Conservation (phyloP, 2,888 invertebrate species). For the Hermodice carunculata region DNA sequence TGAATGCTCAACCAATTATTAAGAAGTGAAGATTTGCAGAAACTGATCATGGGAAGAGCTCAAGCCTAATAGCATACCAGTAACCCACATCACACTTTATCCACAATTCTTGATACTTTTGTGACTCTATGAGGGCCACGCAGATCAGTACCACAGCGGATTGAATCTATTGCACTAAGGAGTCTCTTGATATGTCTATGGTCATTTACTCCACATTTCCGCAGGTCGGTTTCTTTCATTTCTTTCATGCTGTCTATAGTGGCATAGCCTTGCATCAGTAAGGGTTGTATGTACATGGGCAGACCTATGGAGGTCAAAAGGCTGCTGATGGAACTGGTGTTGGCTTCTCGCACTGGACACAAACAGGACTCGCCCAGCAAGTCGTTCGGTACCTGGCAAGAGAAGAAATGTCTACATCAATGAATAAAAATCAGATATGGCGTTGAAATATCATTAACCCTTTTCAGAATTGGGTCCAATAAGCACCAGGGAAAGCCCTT, state of each 20-base stretch:
- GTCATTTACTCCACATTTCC: slow-evolving; percentile 53
- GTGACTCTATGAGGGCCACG: no score
- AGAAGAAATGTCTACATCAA: not conserved
- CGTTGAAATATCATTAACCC: no score
- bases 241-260: slow-evolving; percentile 55
- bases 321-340: slow-evolving; percentile 61
- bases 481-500: no score
- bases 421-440: no score
- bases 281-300: slow-evolving; percentile 63
- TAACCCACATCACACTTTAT: no score
- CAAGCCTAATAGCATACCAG: no score
- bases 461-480: no score
- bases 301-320: slow-evolving; percentile 68
- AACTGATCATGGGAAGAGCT: no score
- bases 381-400: slow-evolving; percentile 63
- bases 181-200: slow-evolving; percentile 58
- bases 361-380: slow-evolving; percentile 61
- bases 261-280: slow-evolving; percentile 38
- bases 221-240: slow-evolving; percentile 53
- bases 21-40: no score
- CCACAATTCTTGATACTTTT: no score
- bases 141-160: no score
- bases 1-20: no score
- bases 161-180: slow-evolving; percentile 61
- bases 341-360: slow-evolving; percentile 59